Percentiles rank a stretch among this genome's conserved stretches.
phyloP scores from a whole-genome alignment of 2,888 invertebrate species.

The Tiliacea citrago region DNA sequence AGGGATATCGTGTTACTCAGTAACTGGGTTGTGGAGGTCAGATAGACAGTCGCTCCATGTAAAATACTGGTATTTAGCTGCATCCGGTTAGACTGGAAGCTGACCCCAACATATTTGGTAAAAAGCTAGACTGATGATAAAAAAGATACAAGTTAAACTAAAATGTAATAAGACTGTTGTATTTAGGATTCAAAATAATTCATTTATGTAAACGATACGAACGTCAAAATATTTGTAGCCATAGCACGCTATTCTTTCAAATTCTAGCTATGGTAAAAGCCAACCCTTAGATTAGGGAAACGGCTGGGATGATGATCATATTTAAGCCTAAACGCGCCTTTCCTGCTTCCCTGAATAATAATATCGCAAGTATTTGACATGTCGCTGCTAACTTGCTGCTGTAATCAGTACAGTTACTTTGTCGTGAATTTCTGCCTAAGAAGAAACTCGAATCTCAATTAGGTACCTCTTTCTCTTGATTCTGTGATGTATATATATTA shows the following conservation, averaged over 20 bases:
- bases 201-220: no score
- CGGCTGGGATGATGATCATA: background rate
- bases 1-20: no score
- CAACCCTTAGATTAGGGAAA: background rate
- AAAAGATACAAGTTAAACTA: background rate
- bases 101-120: no score
- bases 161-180: background rate
- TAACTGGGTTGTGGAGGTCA: no score
- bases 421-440: background rate
- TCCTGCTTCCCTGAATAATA: background rate
- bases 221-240: background rate
- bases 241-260: background rate
- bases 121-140: no score
- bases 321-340: background rate
- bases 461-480: no score
- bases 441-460: background rate
- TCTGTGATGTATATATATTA: no score
- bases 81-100: no score
- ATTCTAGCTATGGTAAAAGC: slow-evolving; percentile 1
- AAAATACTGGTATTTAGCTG: no score
- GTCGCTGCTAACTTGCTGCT: background rate
- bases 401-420: background rate
- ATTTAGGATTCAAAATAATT: background rate
- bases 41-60: no score
- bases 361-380: background rate